Evolutionary conservation across 2,797 vertebrate species (phyloP).

Genomic region (Pseudomugil gertrudae): DNA sequence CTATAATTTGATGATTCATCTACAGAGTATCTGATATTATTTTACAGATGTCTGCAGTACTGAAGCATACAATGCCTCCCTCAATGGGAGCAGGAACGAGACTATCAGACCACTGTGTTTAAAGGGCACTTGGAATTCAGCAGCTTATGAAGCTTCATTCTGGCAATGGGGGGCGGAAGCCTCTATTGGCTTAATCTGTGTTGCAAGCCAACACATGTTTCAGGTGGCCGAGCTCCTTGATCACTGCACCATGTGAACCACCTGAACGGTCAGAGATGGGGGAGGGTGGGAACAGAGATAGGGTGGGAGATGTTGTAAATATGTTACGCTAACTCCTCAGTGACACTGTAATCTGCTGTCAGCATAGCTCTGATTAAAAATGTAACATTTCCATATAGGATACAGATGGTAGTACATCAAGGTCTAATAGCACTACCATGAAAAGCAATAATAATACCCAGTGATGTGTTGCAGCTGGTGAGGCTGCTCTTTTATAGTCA

Average conservation of each 20-base stretch:
- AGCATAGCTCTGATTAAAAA: slow-evolving; percentile 26
- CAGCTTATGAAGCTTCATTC: slow-evolving; percentile 62
- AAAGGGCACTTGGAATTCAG: slow-evolving; percentile 69
- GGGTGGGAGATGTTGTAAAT: slow-evolving; percentile 3
- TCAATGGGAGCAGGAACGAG: slow-evolving; percentile 70
- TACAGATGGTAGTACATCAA: background rate
- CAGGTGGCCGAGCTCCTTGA: slow-evolving; percentile 78
- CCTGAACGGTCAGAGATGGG: slow-evolving; percentile 59
- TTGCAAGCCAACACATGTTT: slow-evolving; percentile 76
- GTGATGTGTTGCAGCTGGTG: slow-evolving; percentile 5
- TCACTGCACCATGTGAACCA: slow-evolving; percentile 72
- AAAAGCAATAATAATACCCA: slow-evolving; percentile 15
- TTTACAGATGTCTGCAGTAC: slow-evolving; percentile 64
- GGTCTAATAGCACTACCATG: background rate
- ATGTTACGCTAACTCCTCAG: slow-evolving; percentile 54
- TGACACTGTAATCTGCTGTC: slow-evolving; percentile 56
- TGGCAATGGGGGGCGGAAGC: slow-evolving; percentile 47
- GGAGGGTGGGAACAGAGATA: slow-evolving; percentile 17
- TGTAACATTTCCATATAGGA: slow-evolving; percentile 10
- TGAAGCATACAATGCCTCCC: slow-evolving; percentile 63
- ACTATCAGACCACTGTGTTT: slow-evolving; percentile 76
- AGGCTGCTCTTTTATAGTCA: background rate
- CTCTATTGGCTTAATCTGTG: slow-evolving; percentile 69
- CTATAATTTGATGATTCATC: slow-evolving; percentile 52
- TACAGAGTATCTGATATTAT: slow-evolving; percentile 63